Evolutionary conservation across 1,140 invertebrate species (phyloP), one percentile per base, ranked within the genome.

Genomic region (Lanistes nyassanus): DNA sequence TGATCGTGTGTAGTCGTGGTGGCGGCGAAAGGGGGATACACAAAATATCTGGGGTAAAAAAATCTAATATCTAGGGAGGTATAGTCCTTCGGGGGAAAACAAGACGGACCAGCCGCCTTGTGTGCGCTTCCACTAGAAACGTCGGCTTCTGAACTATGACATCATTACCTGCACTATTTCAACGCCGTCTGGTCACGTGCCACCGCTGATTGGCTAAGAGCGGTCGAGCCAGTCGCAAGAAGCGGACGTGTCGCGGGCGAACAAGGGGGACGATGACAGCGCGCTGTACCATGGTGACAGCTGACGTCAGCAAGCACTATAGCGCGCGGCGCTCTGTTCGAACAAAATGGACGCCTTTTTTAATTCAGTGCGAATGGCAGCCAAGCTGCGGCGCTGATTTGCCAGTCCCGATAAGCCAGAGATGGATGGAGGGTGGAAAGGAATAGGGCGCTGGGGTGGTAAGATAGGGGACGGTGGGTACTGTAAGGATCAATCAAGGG

Each of bases 71-170:
- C 67, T n/a, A 68, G 47, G 42, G 42, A 47, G 42, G 42, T 47
- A 47, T 47, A 47, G 9, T 47, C 42, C 42, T 47, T 47, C 0
- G 42, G 42, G 42, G 56, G 56, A 55, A 72, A 72, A 58, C 70
- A 73, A 73, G 71, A 77, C 64, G 70, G 70, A 68, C 69, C 68
- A 77, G 76, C 70, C 76, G 70, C 71, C 70, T 68, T 77, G 76
- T 62, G 37, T 77, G 56, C 2, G 21, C 51, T 67, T 58, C 56
- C 53, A 47, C 64, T 47, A 39, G 53, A 26, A 37, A 62, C n/a
- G 56, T 51, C 34, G 29, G 23, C 55, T 47, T 55, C 42, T 53
- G 9, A 36, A 31, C 39, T 60, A n/a, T 64, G 68, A 76, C 37
- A 76, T 64, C 47, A 76, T 11, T 26, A 7, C 7, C 39, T 42